A percentile compares a stretch with the other conserved stretches of the same genome.
Conservation (phyloP, 53 echinoderm and acorn worm genomes). For the Paelopatides confundens region DNA sequence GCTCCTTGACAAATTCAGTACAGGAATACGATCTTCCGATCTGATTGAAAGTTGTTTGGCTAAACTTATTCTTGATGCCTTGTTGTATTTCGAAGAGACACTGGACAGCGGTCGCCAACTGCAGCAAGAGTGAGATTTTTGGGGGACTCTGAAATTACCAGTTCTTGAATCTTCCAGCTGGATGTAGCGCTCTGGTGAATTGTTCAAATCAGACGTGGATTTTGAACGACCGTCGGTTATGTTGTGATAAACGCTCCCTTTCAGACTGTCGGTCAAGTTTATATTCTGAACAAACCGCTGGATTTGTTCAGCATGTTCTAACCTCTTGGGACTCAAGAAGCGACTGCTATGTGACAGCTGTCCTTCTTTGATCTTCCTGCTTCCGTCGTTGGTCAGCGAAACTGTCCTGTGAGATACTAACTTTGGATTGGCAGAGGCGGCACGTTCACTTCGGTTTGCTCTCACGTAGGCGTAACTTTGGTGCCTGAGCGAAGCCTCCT, state of each 20-base stretch:
- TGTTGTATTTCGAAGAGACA: neutral
- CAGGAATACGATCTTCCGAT: neutral
- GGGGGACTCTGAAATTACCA: neutral
- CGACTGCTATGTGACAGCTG: constrained; percentile 85
- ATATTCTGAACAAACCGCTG: constrained; percentile 78
- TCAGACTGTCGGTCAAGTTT: constrained; percentile 75
- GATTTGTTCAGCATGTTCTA: constrained; percentile 65
- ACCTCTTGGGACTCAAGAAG: constrained; percentile 67
- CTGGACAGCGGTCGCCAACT: constrained; percentile 12
- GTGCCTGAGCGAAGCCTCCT: constrained; percentile 84
- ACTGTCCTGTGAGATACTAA: constrained; percentile 72
- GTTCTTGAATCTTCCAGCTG: neutral
- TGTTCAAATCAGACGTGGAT: neutral
- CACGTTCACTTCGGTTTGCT: constrained; percentile 86
- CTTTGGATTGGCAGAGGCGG: constrained; percentile 88
- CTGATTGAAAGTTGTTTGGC: neutral
- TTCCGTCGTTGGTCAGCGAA: neutral
- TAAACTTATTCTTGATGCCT: neutral
- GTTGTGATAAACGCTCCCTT: constrained; percentile 91
- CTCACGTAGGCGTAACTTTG: constrained; percentile 87
- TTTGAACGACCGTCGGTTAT: constrained; percentile 36
- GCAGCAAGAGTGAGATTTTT: neutral
- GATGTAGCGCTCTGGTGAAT: neutral
- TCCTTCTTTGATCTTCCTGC: neutral
- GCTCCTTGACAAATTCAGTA: neutral